Evolutionary conservation across 2,797 vertebrate genomes (phyloP).

Genomic region (Sebastes umbrosus): DNA sequence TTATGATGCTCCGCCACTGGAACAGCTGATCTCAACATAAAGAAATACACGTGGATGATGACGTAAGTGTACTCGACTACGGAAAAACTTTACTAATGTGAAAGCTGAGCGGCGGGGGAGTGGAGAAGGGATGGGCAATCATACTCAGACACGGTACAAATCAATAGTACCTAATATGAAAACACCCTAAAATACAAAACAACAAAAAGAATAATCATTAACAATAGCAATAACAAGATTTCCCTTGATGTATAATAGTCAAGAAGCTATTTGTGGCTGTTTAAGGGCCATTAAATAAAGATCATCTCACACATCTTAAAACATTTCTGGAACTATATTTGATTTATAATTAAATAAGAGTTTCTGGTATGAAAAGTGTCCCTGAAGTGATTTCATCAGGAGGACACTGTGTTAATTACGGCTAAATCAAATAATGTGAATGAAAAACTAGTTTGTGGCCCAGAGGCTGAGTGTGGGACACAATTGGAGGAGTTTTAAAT

Average conservation of each 20-base stretch:
- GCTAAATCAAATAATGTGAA: conserved; percentile 23
- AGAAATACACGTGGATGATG: too few relatives aligned
- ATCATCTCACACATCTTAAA: not conserved
- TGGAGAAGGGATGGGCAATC: too few relatives aligned
- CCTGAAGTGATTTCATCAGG: conserved; percentile 20
- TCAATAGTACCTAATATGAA: too few relatives aligned
- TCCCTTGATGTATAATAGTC: not conserved
- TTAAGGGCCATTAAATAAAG: not conserved
- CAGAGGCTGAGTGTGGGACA: not conserved
- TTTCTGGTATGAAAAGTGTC: not conserved
- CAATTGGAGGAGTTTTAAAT: conserved; percentile 6
- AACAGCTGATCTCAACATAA: too few relatives aligned
- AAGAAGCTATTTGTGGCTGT: not conserved
- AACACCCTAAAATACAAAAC: not conserved
- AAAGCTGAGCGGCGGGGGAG: too few relatives aligned
- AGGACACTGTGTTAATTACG: conserved; percentile 29
- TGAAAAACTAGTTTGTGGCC: not conserved
- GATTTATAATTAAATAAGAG: conserved; percentile 11
- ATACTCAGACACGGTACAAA: rapidly evolving
- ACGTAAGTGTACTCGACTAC: too few relatives aligned
- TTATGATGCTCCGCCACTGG: rapidly evolving
- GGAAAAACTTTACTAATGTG: too few relatives aligned
- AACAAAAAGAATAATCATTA: not conserved
- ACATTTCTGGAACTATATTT: conserved; percentile 8
- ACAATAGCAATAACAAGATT: not conserved